Percentiles rank a stretch among this genome's conserved stretches.
phyloP scores from a whole-genome alignment of 1,140 invertebrate species.

The Macrobrachium nipponense region DNA sequence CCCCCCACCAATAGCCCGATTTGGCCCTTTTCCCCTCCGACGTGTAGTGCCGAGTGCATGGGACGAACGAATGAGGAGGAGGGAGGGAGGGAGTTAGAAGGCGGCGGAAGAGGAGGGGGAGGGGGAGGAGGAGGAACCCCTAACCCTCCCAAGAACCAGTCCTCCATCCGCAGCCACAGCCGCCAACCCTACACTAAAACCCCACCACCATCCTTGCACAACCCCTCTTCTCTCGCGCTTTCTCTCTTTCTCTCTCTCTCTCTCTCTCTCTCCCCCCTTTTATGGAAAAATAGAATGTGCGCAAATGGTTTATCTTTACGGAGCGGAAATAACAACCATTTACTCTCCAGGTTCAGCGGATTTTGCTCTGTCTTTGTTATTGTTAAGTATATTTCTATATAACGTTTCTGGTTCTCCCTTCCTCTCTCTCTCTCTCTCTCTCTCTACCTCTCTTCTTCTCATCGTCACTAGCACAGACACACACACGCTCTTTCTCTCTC shows the following conservation, averaged over 20 bases:
- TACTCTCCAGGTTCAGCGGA: conserved; percentile 46
- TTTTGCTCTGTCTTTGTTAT: conserved; percentile 41
- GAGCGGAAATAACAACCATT: conserved; percentile 59
- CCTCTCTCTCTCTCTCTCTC: conserved; percentile 27
- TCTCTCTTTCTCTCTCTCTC: conserved; percentile 22
- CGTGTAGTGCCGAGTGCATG: conserved; percentile 22
- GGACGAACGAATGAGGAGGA: too few relatives aligned
- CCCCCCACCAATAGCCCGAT: conserved; percentile 20
- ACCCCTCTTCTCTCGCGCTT: not conserved
- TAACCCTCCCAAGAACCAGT: too few relatives aligned
- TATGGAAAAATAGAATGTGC: conserved; percentile 60
- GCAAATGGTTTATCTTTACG: conserved; percentile 61
- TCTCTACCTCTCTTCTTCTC: conserved; percentile 3
- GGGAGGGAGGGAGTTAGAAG: too few relatives aligned
- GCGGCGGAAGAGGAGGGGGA: too few relatives aligned
- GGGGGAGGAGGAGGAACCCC: too few relatives aligned
- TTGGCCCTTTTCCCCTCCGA: conserved; percentile 37
- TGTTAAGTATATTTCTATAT: conserved; percentile 28
- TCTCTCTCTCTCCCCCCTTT: conserved; percentile 23
- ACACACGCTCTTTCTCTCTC: not conserved
- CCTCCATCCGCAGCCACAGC: not conserved
- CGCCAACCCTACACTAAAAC: not conserved
- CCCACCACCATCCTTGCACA: conserved; percentile 1
- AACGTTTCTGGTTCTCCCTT: conserved; percentile 4
- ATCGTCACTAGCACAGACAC: not conserved